Base-by-base conservation (phyloP, 2,888 invertebrate species). In the Pachydiplax longipennis region DNA sequence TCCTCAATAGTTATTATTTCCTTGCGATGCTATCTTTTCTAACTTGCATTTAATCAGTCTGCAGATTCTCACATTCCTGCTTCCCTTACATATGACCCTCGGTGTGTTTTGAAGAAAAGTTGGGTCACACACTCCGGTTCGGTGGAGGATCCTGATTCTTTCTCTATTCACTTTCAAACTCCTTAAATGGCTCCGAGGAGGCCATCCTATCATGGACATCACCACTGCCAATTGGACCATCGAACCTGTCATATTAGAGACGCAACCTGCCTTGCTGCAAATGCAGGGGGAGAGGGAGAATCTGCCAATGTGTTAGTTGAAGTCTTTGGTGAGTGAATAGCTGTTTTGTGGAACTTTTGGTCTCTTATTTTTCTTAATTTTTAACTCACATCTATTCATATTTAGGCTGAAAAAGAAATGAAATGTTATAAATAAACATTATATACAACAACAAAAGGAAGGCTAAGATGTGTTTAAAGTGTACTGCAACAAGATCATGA, bases 11-110 rank as follows among this genome's bases (percentile, higher is more conserved):
- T 10, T 44, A 8, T 4, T 44, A 44, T 3, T 44, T 44, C 8
- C 1, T 44, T 44, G 6, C 10, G 10, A 10, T 0, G 44, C 10
- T 44, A 6, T 10, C 44, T 44, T 6, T 44, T 44, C 10, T 6
- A 0, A 44, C 8, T 44, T 44, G 44, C 18, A 18, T 53, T 53
- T 15, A 53, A 18, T 4, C 53, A 18, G 2, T 53, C 53, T 53
- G 35, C 94, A 97, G 97, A 98, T 95, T 97, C 98, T 44, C 98
- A 98, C 0, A 97, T 97, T 0, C 96, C 97, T n/a, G 97, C 98
- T 0, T 95, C 96, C 91, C 94, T 98, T 81, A 95, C 95, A 0
- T 97, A 97, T 93, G 96, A 96, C 31, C 98, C 98, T 0, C 95
- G 95, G 92, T 94, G 96, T 48, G 97, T 98, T 0, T 96, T 98